phyloP scores from a whole-genome alignment of 2,797 vertebrate genomes.

The Gobio occitaniae region DNA sequence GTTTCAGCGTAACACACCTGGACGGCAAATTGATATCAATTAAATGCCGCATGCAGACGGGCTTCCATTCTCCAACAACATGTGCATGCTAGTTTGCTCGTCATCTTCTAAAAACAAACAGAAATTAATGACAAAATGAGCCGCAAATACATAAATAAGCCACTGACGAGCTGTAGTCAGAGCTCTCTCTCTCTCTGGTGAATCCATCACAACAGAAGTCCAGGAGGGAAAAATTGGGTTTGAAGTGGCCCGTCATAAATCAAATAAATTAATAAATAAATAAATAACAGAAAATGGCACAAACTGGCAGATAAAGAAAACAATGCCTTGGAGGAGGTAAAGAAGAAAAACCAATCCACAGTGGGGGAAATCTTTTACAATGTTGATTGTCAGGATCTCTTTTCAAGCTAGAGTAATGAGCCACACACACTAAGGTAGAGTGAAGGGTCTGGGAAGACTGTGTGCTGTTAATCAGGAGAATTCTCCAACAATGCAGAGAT shows the following conservation, averaged over 20 bases:
- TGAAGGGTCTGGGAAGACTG: constrained; percentile 78
- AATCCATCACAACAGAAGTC: constrained; percentile 42
- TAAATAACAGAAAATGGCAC: constrained; percentile 77
- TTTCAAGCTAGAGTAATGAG: constrained; percentile 79
- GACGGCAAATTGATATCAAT: constrained; percentile 64
- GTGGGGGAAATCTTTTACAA: constrained; percentile 75
- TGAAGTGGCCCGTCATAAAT: constrained; percentile 49
- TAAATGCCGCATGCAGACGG: constrained; percentile 55
- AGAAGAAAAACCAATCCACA: constrained; percentile 35
- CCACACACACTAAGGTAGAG: constrained; percentile 34
- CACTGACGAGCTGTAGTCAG: constrained; percentile 22
- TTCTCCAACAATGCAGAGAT: constrained; percentile 69
- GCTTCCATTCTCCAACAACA: constrained; percentile 51
- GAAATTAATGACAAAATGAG: constrained; percentile 56
- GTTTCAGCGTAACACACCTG: constrained; percentile 58
- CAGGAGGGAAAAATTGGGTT: constrained; percentile 30
- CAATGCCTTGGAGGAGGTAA: constrained; percentile 37
- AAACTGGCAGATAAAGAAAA: constrained; percentile 50
- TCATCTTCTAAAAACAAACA: constrained; percentile 53
- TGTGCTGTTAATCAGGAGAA: constrained; percentile 81
- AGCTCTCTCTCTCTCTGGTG: constrained; percentile 33
- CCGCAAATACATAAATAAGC: constrained; percentile 50
- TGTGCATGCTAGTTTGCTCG: constrained; percentile 45
- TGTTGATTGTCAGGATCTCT: constrained; percentile 80
- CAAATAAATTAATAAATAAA: constrained; percentile 54